phyloP scores from a whole-genome alignment of 23 tunicate genomes.

The Diplosoma virens region DNA sequence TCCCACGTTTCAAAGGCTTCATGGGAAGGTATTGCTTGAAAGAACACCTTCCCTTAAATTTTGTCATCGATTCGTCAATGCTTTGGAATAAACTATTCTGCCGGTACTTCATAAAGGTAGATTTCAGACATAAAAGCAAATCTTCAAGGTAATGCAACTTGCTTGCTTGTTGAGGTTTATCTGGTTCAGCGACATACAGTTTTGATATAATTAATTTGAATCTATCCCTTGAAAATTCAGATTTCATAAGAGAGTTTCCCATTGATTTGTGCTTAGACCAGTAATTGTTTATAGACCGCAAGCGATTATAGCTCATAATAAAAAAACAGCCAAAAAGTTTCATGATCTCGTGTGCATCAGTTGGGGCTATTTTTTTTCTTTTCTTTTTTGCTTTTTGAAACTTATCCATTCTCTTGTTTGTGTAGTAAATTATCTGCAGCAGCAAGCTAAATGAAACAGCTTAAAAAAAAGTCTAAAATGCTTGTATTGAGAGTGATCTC shows the following conservation, averaged over 20 bases:
- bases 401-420: neutral
- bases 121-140: constrained; percentile 5
- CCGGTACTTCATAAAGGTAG: constrained; percentile 4
- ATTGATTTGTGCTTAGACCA: neutral
- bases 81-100: constrained; percentile 7
- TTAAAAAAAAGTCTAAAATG: constrained; percentile 2
- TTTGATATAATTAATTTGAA: constrained; percentile 11
- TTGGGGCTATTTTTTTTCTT: constrained; percentile 1
- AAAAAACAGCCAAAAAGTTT: constrained; percentile 9
- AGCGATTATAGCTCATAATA: neutral
- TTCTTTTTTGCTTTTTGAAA: neutral
- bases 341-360: constrained; percentile 1
- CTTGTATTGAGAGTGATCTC: too few relatives aligned
- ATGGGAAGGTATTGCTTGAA: constrained; percentile 12
- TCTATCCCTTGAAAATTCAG: constrained; percentile 4
- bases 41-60: constrained; percentile 20
- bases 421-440: neutral
- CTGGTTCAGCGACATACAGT: constrained; percentile 5
- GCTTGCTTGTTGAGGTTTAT: constrained; percentile 3
- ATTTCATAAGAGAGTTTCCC: neutral
- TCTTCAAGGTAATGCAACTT: constrained; percentile 15
- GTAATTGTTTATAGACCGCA: neutral
- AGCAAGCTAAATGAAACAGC: neutral
- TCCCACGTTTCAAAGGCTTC: constrained; percentile 22
- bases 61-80: constrained; percentile 18